These are phyloP conservation scores for Gambusia holbrooki DNA, from an alignment of 2,113 vertebrate genomes.

Conservation along the genomic window DNA sequence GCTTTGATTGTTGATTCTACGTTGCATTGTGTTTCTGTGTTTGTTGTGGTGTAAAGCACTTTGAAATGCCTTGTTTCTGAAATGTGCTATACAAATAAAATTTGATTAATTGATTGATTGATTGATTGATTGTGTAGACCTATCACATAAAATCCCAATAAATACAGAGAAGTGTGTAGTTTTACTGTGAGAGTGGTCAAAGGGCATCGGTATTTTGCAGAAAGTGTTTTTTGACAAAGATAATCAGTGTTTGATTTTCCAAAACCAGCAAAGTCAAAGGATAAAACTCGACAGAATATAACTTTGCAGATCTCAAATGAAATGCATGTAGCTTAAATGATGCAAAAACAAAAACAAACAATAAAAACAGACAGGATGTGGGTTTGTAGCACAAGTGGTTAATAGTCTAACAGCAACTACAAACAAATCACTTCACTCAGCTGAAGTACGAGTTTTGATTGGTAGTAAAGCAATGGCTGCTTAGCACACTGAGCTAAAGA, in stretches of 20 bases:
- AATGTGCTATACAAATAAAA: no score
- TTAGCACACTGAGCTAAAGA: not conserved
- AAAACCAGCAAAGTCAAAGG: not conserved
- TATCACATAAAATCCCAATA: no score
- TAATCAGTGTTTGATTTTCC: not conserved
- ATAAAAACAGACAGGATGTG: no score
- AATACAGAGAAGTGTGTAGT: no score
- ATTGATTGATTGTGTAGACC: no score
- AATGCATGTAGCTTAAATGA: not conserved
- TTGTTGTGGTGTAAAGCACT: no score
- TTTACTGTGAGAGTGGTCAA: no score
- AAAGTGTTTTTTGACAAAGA: not conserved
- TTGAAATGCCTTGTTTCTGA: no score
- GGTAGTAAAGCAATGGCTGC: constrained; percentile 7
- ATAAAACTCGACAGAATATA: not conserved
- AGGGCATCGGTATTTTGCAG: no score
- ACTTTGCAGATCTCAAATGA: not conserved
- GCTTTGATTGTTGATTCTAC: no score
- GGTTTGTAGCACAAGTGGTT: not conserved
- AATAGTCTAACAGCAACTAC: not conserved
- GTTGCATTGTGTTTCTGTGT: no score
- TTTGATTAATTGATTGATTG: no score
- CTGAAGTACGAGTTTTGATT: constrained; percentile 6
- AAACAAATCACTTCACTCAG: constrained; percentile 4
- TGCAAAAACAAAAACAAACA: not conserved